Evolutionary conservation across 2,797 vertebrate species (phyloP), one percentile per base, ranked within the genome.

Genomic region (Acanthiza pusilla): DNA sequence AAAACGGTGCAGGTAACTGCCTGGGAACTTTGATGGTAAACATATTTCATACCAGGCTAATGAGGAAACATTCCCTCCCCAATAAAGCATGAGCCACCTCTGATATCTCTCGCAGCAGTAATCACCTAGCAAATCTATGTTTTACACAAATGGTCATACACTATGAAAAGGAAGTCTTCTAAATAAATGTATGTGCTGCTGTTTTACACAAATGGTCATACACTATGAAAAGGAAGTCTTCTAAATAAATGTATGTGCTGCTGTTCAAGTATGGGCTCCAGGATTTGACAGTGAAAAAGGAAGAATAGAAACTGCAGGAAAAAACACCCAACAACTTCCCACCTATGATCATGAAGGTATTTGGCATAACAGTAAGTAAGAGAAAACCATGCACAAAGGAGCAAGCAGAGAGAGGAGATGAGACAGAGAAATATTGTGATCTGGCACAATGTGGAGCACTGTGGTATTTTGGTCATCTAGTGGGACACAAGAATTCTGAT

Each of bases 321-420:
- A n/a, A 50, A 77, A 68, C n/a, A 0, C 0, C 2, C 21, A 27
- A 19, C 10, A 58, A 27, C 25, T 77, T 86, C 73, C 76, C 86
- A 70, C 18, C 88, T 93, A 91, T 97, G 98, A 98, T 98, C 98
- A 97, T 97, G 98, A 97, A 98, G 97, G 96, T 94, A 86, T 74
- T 83, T 82, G 92, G 70, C 60, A 88, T 63, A 91, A 51, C 50
- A 82, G 45, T 38, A 92, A 94, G 70, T 68, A 88, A 88, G 74
- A 96, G 82, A 95, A 97, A 97, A 91, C n/a, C 97, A 97, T 97
- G 97, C 97, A 96, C 38, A 96, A 95, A 95, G 61, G 26, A 92
- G 85, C 70, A 96, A 95, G 82, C 90, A 96, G 94, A 96, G 95
- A 97, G 92, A 95, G 97, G 76, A 97, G 93, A 96, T 16, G 88